Percentiles rank a stretch among this genome's conserved stretches.
Conservation (phyloP, 2,797 vertebrate genomes). For the Champsocephalus gunnari region DNA sequence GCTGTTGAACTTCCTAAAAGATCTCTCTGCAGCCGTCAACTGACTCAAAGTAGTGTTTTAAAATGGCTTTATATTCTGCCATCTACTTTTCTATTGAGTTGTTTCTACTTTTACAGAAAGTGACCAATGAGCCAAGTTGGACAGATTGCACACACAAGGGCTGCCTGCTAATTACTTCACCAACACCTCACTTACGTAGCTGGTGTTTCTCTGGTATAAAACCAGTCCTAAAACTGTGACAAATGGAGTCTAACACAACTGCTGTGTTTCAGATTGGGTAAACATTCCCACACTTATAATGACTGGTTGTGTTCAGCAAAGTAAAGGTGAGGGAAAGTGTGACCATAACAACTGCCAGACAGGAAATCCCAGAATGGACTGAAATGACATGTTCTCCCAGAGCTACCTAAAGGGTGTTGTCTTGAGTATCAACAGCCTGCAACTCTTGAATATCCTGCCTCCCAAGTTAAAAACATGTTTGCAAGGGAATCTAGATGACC, state of each 20-base stretch:
- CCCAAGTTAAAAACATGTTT: slow-evolving; percentile 37
- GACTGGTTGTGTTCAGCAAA: slow-evolving; percentile 37
- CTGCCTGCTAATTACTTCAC: slow-evolving; percentile 8
- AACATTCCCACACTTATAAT: slow-evolving; percentile 31
- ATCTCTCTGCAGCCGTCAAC: slow-evolving; percentile 14
- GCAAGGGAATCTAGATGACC: slow-evolving; percentile 31
- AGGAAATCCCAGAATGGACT: slow-evolving; percentile 60
- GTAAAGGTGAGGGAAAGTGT: slow-evolving; percentile 38
- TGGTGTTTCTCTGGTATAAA: slow-evolving; percentile 13
- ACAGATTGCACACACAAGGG: background rate
- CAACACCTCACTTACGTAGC: slow-evolving; percentile 5
- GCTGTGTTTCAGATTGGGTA: slow-evolving; percentile 13
- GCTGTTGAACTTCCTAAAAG: slow-evolving; percentile 24
- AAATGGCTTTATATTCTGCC: background rate
- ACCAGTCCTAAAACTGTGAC: slow-evolving; percentile 7
- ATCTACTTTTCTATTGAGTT: background rate
- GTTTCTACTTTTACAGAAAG: slow-evolving; percentile 12
- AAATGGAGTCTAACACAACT: background rate
- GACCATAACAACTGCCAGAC: slow-evolving; percentile 38
- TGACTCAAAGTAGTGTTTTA: background rate
- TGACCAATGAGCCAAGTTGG: background rate
- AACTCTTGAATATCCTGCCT: slow-evolving; percentile 53
- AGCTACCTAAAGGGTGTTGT: slow-evolving; percentile 49
- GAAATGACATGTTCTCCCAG: slow-evolving; percentile 35
- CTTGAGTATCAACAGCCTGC: slow-evolving; percentile 39